Percentiles rank a stretch among this genome's conserved stretches.
Evolutionary conservation across 2,888 invertebrate genomes (phyloP).

Genomic region (Spodoptera picta): DNA sequence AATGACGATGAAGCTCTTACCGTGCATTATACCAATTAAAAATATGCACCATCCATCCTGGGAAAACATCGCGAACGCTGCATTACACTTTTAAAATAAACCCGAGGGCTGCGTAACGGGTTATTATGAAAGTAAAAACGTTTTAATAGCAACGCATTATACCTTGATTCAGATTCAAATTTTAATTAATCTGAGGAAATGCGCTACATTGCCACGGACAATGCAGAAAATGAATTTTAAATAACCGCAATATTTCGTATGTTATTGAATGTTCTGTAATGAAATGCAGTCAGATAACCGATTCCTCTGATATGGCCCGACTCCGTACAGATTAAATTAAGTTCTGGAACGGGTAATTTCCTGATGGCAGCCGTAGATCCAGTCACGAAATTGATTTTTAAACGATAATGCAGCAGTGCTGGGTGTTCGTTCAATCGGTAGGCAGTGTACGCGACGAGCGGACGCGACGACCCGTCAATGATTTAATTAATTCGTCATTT

Average conservation of each 20-base stretch:
- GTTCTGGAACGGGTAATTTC: slow-evolving; percentile 42
- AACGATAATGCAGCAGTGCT: slow-evolving; percentile 57
- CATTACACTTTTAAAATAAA: slow-evolving; percentile 15
- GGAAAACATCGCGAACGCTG: slow-evolving; percentile 14
- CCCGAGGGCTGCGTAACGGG: slow-evolving; percentile 12
- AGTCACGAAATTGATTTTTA: slow-evolving; percentile 66
- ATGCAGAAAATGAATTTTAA: not conserved
- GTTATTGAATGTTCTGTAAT: not conserved
- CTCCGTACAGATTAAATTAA: slow-evolving; percentile 16
- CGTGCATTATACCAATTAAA: slow-evolving; percentile 37
- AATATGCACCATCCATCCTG: slow-evolving; percentile 23
- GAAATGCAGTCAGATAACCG: not conserved
- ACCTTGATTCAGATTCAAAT: too few relatives aligned
- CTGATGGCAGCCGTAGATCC: slow-evolving; percentile 36
- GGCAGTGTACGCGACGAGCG: slow-evolving; percentile 27
- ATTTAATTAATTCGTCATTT: slow-evolving; percentile 42
- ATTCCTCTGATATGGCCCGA: not conserved
- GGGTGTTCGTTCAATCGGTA: slow-evolving; percentile 20
- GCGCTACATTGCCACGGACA: too few relatives aligned
- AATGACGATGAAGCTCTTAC: slow-evolving; percentile 11
- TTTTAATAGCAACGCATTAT: not conserved
- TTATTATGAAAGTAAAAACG: slow-evolving; percentile 17
- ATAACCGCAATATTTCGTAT: not conserved
- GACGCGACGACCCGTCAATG: slow-evolving; percentile 39
- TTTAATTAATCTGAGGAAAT: too few relatives aligned